Evolutionary conservation across 2,888 invertebrate species (phyloP).

Genomic region (Aelia acuminata): DNA sequence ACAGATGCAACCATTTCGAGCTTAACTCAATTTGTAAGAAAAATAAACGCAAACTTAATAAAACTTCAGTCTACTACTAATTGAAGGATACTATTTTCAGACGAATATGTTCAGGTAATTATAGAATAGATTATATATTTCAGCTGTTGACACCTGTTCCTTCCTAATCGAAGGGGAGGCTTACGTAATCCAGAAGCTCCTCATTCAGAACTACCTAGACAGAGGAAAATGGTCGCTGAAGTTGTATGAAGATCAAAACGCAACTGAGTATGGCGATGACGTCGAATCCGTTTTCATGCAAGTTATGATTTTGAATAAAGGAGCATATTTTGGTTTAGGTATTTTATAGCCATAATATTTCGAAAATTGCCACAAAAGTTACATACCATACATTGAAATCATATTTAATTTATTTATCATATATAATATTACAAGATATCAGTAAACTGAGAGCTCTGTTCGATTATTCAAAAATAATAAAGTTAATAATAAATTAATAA

Average conservation of each 20-base stretch:
- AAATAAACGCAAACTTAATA: no score
- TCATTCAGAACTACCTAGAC: background rate
- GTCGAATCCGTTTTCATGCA: slow-evolving; percentile 8
- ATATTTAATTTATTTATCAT: no score
- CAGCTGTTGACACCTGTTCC: background rate
- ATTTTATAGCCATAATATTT: background rate
- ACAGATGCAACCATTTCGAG: no score
- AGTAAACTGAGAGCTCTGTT: no score
- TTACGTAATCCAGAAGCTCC: background rate
- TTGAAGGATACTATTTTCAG: background rate
- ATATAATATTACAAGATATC: no score
- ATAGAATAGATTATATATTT: background rate
- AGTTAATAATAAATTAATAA: no score
- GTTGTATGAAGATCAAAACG: background rate
- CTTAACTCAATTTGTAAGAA: no score
- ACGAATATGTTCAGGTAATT: background rate
- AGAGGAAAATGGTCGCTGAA: background rate
- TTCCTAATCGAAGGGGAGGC: slow-evolving; percentile 21
- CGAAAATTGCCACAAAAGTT: no score
- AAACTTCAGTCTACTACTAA: no score
- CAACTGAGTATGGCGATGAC: slow-evolving; percentile 1
- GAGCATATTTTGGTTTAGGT: slow-evolving; percentile 27
- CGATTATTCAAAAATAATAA: no score
- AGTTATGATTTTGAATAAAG: slow-evolving; percentile 1
- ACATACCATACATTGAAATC: no score